These are phyloP conservation scores for Tragelaphus buxtoni DNA, from an alignment of 2,113 vertebrate species.

Conservation along the genomic window DNA sequence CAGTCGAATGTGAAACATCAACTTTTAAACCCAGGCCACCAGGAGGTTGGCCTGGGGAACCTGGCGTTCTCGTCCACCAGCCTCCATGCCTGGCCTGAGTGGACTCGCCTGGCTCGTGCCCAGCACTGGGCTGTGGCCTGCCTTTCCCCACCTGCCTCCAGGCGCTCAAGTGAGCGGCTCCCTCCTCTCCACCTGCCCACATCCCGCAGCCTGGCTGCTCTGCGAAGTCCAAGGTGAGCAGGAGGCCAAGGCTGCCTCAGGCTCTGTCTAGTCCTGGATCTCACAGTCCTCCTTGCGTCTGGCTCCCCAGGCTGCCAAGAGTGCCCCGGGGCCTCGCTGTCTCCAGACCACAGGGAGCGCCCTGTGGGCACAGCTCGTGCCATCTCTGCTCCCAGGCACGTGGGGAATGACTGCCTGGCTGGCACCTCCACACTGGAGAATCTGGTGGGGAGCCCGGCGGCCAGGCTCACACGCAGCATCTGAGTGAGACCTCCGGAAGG, in stretches of 20 bases:
- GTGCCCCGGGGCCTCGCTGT: background rate
- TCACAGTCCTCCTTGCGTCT: background rate
- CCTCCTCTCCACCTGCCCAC: background rate
- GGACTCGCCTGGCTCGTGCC: background rate
- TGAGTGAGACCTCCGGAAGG: rapidly evolving
- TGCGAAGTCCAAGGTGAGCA: background rate
- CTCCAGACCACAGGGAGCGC: too few relatives aligned
- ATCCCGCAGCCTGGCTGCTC: background rate
- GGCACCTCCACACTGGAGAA: background rate
- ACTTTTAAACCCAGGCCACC: background rate
- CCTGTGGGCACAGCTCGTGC: background rate
- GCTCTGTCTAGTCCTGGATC: background rate
- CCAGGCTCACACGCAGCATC: background rate
- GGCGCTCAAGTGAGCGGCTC: background rate
- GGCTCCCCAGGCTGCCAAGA: rapidly evolving
- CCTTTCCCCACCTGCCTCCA: background rate
- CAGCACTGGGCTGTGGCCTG: rapidly evolving
- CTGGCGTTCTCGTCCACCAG: background rate
- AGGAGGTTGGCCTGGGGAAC: background rate
- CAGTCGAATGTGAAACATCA: background rate
- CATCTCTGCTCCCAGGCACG: background rate
- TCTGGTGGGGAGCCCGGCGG: background rate
- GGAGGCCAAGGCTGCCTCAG: background rate
- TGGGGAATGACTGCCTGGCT: background rate
- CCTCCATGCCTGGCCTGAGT: rapidly evolving